These are phyloP conservation scores for Pseudorhombus dupliciocellatus DNA, from an alignment of 2,113 vertebrate species.

Conservation along the genomic window DNA sequence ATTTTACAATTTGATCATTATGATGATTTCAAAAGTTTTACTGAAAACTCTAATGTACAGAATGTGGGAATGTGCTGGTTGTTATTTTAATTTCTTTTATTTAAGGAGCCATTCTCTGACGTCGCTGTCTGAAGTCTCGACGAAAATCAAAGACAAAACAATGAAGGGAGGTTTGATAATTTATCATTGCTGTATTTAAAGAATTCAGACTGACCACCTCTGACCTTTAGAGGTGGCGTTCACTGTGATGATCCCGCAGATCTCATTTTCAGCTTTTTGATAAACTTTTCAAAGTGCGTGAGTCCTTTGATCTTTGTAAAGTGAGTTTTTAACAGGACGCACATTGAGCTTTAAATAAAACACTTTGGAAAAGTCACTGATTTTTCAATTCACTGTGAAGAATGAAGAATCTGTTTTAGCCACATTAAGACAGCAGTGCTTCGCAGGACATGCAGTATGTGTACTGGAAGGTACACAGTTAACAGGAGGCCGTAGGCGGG, in stretches of 20 bases:
- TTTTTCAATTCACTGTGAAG: background rate
- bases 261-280: constrained; percentile 47
- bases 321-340: background rate
- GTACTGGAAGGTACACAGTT: background rate
- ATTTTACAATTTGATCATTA: constrained; percentile 7
- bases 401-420: no score
- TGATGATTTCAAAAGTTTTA: constrained; percentile 24
- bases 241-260: background rate
- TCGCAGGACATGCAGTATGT: background rate
- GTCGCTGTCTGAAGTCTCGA: background rate
- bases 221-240: constrained; percentile 7
- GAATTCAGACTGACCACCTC: constrained; percentile 9
- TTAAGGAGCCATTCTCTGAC: constrained; percentile 46
- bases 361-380: constrained; percentile 4
- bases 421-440: no score
- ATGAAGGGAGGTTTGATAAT: background rate
- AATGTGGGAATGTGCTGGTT: constrained; percentile 8
- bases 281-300: constrained; percentile 31
- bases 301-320: constrained; percentile 10
- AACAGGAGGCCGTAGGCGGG: constrained; percentile 58
- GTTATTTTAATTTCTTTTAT: constrained; percentile 26
- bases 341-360: constrained; percentile 40
- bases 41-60: constrained; percentile 33
- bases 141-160: constrained; percentile 5
- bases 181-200: background rate